Conservation (phyloP, 2,113 vertebrate genomes). For the Chaetops frenatus region DNA sequence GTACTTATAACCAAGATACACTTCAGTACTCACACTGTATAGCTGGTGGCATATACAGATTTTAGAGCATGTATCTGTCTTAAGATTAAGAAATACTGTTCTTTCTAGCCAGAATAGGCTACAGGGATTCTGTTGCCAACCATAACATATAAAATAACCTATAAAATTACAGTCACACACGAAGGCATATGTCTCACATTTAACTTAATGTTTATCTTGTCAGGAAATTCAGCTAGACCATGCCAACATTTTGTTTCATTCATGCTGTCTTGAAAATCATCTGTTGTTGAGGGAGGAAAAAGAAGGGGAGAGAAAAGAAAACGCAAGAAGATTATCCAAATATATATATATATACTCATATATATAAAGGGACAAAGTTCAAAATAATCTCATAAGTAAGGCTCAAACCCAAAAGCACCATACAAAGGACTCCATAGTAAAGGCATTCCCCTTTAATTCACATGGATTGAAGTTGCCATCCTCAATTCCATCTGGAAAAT, state of each 20-base stretch:
- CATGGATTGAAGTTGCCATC: neutral
- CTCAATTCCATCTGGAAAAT: neutral
- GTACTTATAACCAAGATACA: neutral
- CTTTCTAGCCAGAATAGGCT: constrained; percentile 26
- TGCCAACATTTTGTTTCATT: constrained; percentile 62
- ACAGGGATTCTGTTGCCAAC: constrained; percentile 43
- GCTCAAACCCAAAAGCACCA: neutral
- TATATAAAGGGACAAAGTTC: neutral
- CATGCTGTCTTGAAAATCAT: constrained; percentile 44
- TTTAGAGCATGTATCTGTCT: neutral
- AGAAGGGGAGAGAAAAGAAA: neutral
- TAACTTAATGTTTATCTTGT: constrained; percentile 59
- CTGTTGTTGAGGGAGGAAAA: constrained; percentile 6
- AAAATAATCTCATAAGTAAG: neutral
- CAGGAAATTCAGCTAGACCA: constrained; percentile 42
- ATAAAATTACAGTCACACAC: constrained; percentile 50
- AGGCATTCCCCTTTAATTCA: neutral
- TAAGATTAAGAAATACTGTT: neutral
- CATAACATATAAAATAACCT: constrained; percentile 46
- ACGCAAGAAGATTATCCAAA: neutral
- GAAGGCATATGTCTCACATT: constrained; percentile 59
- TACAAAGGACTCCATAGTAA: neutral
- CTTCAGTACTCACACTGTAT: neutral
- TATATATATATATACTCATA: neutral
- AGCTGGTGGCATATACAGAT: neutral